Percentiles rank a stretch among this genome's conserved stretches.
Conservation (phyloP, 2,888 invertebrate genomes). For the Monoplex corrugatus region DNA sequence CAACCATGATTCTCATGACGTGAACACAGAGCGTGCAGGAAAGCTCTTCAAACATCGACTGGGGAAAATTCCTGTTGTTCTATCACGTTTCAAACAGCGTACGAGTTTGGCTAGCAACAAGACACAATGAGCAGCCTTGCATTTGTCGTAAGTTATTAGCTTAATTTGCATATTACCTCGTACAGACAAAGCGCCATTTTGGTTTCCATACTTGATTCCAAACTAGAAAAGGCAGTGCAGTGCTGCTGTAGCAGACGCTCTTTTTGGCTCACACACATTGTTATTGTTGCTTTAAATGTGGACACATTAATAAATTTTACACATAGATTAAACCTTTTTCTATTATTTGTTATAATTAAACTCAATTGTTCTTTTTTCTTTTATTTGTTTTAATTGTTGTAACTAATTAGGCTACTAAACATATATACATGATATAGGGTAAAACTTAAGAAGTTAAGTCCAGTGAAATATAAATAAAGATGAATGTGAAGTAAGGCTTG, state of each 20-base stretch:
- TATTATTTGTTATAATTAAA: too few relatives aligned
- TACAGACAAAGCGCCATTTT: constrained; percentile 46
- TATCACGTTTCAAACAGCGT: neutral
- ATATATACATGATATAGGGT: too few relatives aligned
- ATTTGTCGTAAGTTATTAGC: constrained; percentile 54
- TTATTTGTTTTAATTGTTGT: too few relatives aligned
- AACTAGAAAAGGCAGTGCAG: neutral
- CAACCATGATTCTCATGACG: constrained; percentile 62
- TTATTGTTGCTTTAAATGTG: neutral
- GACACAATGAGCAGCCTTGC: constrained; percentile 53
- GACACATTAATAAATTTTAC: neutral
- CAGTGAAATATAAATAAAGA: too few relatives aligned
- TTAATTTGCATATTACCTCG: neutral
- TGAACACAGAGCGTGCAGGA: constrained; percentile 63
- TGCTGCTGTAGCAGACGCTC: constrained; percentile 50
- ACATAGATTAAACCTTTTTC: too few relatives aligned
- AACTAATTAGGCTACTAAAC: too few relatives aligned
- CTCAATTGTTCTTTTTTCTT: too few relatives aligned
- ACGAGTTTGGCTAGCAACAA: neutral
- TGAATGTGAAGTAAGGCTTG: too few relatives aligned
- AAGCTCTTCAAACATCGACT: constrained; percentile 45
- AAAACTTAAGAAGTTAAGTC: too few relatives aligned
- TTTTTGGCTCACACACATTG: constrained; percentile 3
- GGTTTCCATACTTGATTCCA: constrained; percentile 32
- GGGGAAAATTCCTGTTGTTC: constrained; percentile 5